Base-by-base conservation (phyloP, 37 sponge, comb jelly and placozoan species). In the Geodia barretti region DNA sequence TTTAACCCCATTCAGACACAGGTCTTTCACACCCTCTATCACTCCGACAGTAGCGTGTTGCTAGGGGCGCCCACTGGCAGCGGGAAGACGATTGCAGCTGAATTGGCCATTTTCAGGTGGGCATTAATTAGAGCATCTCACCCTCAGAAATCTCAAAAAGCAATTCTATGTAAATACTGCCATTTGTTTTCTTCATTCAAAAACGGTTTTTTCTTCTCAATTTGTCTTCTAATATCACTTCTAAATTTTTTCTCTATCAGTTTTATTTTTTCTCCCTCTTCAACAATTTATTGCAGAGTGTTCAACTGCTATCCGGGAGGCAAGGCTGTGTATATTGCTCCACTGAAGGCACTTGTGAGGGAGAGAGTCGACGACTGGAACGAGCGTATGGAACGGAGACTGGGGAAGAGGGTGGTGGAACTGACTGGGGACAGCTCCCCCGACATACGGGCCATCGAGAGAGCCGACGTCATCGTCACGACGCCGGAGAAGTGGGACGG, bases 401-500 rank as follows among this genome's bases (percentile, higher is more conserved):
- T 98, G 20, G 84, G 91, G 0, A 94, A 92, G 74, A 92, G 85
- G 34, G 92, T 98, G 36, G 88, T 98, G 39, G 99, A 98, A 87
- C 71, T 98, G 70, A 98, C 99, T 1, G 99, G 99, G 14, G 99
- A 98, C 74, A 91, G 93, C 63, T 66, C 95, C 19, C 99, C 99
- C 20, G 99, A 98, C 74, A 86, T 94, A 62, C 82, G 87, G 40
- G 94, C 97, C 42, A 94, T 98, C 28, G 91, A 82, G 36, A 36
- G 28, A 17, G 90, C 99, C 78, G 99, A 98, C 75, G 80, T 98
- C 76, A 98, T 98, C 24, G 95, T 98, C 11, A 98, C 99, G 32
- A 98, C 99, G 31, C 99, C 99, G n/a, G 99, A 98, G 81, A 98
- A 98, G 83, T 98, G 99, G 99, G 99, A 98, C 70, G 97, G 99